Conservation (phyloP, 2,888 invertebrate genomes). For the Linnaemya tessellans region DNA sequence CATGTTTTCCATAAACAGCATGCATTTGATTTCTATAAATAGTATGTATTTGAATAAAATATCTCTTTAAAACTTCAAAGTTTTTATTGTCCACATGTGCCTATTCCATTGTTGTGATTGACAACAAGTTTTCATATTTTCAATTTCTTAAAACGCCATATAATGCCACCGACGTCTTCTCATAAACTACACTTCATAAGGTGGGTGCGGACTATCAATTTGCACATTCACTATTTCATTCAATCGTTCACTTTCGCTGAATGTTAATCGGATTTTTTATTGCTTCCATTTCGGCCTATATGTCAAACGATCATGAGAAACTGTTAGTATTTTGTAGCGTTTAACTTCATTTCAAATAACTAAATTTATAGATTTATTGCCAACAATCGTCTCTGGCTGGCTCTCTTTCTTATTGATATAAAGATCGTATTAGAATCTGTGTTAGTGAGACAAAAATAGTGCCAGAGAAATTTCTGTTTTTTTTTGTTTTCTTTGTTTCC, state of each 20-base stretch:
- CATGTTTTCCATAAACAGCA: too few relatives aligned
- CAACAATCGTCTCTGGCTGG: not conserved
- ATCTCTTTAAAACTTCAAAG: too few relatives aligned
- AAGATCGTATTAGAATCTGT: not conserved
- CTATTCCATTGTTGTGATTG: too few relatives aligned
- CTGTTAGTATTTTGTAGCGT: not conserved
- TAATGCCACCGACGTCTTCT: not conserved
- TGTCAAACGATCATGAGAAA: conserved; percentile 30
- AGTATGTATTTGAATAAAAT: too few relatives aligned
- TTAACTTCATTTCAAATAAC: not conserved
- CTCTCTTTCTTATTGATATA: not conserved
- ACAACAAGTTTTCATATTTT: too few relatives aligned
- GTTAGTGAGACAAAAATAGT: not conserved
- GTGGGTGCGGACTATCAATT: conserved; percentile 3
- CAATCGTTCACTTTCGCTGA: conserved; percentile 9
- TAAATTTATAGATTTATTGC: not conserved
- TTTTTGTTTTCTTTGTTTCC: not conserved
- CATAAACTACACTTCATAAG: conserved; percentile 1
- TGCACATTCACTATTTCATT: conserved; percentile 8
- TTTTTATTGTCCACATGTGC: too few relatives aligned
- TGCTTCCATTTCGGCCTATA: conserved; percentile 7
- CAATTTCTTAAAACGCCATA: too few relatives aligned
- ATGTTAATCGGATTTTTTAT: not conserved
- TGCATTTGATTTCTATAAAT: too few relatives aligned
- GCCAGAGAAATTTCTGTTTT: conserved; percentile 1